Conservation (phyloP, 2,888 invertebrate species). For the Esperia sulphurella region DNA sequence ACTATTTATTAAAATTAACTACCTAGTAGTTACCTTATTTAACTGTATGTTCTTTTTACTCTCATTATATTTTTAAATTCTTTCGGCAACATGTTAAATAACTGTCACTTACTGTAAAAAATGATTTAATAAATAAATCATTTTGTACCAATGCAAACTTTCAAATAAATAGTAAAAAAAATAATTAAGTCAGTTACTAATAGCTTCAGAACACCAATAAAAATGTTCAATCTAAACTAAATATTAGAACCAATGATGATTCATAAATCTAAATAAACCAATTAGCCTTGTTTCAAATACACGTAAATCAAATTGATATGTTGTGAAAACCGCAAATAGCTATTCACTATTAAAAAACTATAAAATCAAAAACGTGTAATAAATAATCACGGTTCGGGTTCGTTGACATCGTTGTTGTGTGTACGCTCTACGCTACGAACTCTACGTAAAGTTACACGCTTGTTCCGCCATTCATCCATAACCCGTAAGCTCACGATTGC, state of each 20-base stretch:
- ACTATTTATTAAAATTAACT: too few species aligned
- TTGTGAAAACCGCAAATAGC: conserved; percentile 18
- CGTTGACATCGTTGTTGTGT: conserved; percentile 65
- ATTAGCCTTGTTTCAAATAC: conserved; percentile 15
- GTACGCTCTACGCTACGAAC: conserved; percentile 47
- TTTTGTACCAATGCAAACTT: too few species aligned
- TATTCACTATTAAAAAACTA: conserved; percentile 19
- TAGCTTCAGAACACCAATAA: too few species aligned
- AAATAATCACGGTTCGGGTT: conserved; percentile 45
- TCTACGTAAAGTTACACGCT: conserved; percentile 50
- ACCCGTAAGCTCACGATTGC: conserved; percentile 25
- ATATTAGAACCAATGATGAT: background rate
- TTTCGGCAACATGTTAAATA: too few species aligned
- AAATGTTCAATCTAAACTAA: too few species aligned
- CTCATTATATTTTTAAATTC: too few species aligned
- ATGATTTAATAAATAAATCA: too few species aligned
- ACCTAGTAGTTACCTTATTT: too few species aligned
- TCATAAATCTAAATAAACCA: background rate
- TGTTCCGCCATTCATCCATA: conserved; percentile 61
- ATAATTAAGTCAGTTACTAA: too few species aligned
- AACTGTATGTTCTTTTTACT: too few species aligned
- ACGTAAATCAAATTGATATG: conserved; percentile 18
- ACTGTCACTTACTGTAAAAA: too few species aligned
- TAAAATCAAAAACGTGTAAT: conserved; percentile 24
- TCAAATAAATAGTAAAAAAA: too few species aligned